Evolutionary conservation across 2,888 invertebrate species (phyloP).

Genomic region (Catocala nupta): DNA sequence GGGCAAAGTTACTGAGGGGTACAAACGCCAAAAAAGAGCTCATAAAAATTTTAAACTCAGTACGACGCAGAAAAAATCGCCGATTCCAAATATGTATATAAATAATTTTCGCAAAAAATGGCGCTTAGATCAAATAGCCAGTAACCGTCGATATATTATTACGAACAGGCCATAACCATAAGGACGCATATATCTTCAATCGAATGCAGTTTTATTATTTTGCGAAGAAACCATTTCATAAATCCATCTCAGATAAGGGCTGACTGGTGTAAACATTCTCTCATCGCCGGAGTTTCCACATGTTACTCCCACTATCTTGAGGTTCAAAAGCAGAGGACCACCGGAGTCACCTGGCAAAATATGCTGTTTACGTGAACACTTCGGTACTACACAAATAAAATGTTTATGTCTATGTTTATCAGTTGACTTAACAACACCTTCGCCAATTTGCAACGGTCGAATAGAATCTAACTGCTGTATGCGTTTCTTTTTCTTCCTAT

Average conservation of each 20-base stretch:
- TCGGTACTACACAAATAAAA: neutral
- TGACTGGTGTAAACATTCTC: neutral
- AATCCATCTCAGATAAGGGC: neutral
- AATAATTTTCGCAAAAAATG: too few relatives aligned
- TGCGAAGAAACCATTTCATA: too few relatives aligned
- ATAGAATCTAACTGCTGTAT: neutral
- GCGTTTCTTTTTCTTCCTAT: neutral
- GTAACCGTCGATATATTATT: too few relatives aligned
- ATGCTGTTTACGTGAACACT: neutral
- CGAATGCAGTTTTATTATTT: too few relatives aligned
- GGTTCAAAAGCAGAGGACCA: neutral
- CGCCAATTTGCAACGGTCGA: neutral
- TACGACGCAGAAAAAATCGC: too few relatives aligned
- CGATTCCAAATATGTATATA: too few relatives aligned
- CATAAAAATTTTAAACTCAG: too few relatives aligned
- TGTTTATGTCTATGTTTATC: neutral
- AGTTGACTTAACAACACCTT: neutral
- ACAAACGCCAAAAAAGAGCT: too few relatives aligned
- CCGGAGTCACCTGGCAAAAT: neutral
- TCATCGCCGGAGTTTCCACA: neutral
- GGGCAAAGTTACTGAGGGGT: too few relatives aligned
- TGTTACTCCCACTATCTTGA: neutral
- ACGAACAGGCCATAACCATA: too few relatives aligned
- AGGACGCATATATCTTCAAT: too few relatives aligned
- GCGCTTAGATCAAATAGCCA: too few relatives aligned